Conservation (phyloP, 2,888 invertebrate species). For the Deilephila porcellus region DNA sequence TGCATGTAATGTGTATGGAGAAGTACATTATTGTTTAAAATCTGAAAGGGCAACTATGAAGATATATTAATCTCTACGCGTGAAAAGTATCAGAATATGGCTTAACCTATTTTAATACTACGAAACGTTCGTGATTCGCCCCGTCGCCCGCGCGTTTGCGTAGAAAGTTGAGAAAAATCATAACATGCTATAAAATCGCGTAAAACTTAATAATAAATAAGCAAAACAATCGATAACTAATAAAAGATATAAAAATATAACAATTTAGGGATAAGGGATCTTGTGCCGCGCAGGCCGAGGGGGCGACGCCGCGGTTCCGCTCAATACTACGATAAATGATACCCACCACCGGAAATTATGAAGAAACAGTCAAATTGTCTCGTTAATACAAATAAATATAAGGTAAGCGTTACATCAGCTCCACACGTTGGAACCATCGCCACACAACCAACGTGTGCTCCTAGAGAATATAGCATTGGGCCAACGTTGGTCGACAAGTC, state of each 20-base stretch:
- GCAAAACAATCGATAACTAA: conserved; percentile 21
- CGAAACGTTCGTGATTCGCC: conserved; percentile 4
- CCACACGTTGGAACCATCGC: too few relatives aligned
- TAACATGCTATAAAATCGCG: conserved; percentile 19
- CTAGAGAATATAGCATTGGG: too few relatives aligned
- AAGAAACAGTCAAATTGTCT: neutral
- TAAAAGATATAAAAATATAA: conserved; percentile 22
- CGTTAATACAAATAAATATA: neutral
- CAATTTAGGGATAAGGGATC: conserved; percentile 20
- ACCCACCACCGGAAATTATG: conserved; percentile 15
- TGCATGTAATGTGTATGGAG: neutral
- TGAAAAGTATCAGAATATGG: neutral
- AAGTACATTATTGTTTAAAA: neutral
- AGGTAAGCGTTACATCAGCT: neutral
- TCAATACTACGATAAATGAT: neutral
- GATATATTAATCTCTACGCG: neutral
- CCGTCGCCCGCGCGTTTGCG: neutral
- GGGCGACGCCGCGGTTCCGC: neutral
- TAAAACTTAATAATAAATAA: conserved; percentile 24
- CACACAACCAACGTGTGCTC: too few relatives aligned
- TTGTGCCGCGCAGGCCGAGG: neutral
- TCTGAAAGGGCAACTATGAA: conserved; percentile 6
- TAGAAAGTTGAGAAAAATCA: conserved; percentile 1
- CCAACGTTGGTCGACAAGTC: too few relatives aligned
- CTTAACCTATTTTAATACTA: neutral